These are phyloP conservation scores for Halictus rubicundus DNA, from an alignment of 1,140 invertebrate species.

Conservation along the genomic window DNA sequence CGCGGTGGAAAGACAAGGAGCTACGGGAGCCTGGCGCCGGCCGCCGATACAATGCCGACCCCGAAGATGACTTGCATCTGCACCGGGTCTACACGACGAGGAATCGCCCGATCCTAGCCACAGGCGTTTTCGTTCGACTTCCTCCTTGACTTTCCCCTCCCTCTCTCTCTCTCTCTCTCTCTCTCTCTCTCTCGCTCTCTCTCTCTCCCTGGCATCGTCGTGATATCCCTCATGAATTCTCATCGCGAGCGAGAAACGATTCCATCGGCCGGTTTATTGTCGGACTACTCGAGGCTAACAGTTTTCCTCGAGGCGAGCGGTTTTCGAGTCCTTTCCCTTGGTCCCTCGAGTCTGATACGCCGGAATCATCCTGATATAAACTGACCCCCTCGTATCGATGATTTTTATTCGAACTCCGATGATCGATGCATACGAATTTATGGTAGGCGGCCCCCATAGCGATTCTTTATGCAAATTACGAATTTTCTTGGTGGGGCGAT, in stretches of 20 bases:
- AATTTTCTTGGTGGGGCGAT: no score
- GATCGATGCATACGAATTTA: no score
- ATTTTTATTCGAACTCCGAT: no score
- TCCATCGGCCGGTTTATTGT: slow-evolving; percentile 38
- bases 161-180: no score
- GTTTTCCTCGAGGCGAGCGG: neutral
- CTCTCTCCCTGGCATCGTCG: neutral
- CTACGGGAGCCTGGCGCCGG: slow-evolving; percentile 78
- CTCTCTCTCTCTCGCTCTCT: no score
- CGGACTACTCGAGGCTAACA: neutral
- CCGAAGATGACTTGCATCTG: slow-evolving; percentile 78
- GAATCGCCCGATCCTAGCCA: slow-evolving; percentile 73
- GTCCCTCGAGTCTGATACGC: no score
- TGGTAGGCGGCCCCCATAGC: no score
- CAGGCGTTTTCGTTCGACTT: slow-evolving; percentile 55
- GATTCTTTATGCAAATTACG: no score
- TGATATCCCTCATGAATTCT: slow-evolving; percentile 36
- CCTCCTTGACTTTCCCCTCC: slow-evolving; percentile 22
- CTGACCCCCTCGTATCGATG: no score
- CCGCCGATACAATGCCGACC: slow-evolving; percentile 75
- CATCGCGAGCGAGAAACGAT: slow-evolving; percentile 50
- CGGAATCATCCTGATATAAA: no score
- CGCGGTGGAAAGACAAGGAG: slow-evolving; percentile 49
- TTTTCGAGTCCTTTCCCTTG: neutral
- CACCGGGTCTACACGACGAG: slow-evolving; percentile 68